Percentiles rank a stretch among this genome's conserved stretches.
phyloP scores from a whole-genome alignment of 2,113 vertebrate species.

The Gnathonemus echidnorhynchus region DNA sequence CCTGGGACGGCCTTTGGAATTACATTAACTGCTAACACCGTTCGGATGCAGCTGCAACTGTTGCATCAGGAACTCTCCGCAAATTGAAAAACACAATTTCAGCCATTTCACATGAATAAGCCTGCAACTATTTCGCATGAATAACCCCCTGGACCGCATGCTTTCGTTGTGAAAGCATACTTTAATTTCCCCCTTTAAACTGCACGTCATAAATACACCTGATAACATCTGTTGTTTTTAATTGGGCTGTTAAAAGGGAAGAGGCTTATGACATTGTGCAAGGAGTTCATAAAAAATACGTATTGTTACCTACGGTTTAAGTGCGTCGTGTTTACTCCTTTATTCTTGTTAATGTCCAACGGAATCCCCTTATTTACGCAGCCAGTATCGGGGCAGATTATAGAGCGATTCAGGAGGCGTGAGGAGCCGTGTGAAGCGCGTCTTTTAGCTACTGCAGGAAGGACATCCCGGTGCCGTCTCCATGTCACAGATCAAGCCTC shows the following conservation, averaged over 20 bases:
- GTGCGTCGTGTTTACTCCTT: not conserved
- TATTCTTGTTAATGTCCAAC: not conserved
- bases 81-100: not conserved
- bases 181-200: constrained; percentile 1
- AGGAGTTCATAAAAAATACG: not conserved
- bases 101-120: not conserved
- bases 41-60: not conserved
- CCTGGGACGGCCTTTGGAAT: not conserved
- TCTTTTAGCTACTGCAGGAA: not conserved
- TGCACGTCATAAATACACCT: constrained; percentile 17
- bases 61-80: not conserved
- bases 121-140: not conserved
- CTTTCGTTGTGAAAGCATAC: not conserved
- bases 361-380: not conserved
- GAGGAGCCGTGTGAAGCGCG: not conserved
- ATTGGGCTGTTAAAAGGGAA: not conserved
- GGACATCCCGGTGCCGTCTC: not conserved
- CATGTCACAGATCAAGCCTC: not conserved
- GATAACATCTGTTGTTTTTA: constrained; percentile 20
- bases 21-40: not conserved
- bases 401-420: not conserved
- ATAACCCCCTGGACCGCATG: not conserved
- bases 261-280: not conserved
- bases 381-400: not conserved
- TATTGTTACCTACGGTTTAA: not conserved